Base-by-base conservation (phyloP, 2,113 vertebrate genomes). In the Symphodus melops region DNA sequence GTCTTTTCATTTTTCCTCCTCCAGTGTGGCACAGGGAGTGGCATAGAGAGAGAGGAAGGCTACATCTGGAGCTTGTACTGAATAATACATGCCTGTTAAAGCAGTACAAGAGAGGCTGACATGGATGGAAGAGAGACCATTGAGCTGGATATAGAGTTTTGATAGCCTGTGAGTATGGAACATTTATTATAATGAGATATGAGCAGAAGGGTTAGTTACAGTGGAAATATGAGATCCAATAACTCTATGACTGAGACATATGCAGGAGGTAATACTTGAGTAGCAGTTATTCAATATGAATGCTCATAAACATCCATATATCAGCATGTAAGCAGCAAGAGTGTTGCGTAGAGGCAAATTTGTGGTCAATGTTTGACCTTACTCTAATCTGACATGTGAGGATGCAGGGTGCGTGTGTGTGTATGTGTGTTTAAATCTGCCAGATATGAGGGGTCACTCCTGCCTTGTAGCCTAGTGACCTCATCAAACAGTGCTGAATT, bases 401-500 rank as follows among this genome's bases (percentile, higher is more conserved):
- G 39, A 58, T 59, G n/a, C 53, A 37, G 55, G 39, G 42, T 12
- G 28, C 52, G 36, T 2, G 41, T 57, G 51, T 75, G 68, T 58
- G 11, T 60, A 56, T 42, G 56, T 52, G 41, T 41, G 78, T 77
- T 60, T n/a, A 63, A n/a, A 69, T 84, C 49, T 79, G 63, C 56
- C 70, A 41, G 62, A 76, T 55, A 41, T 11, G 7, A 72, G 53
- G 77, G 84, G 87, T 91, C 84, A 85, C 48, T 68, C 13, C 36
- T 68, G 66, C 83, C 85, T 73, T 20, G 48, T 76, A 59, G 82
- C 77, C 77, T 7, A 4, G 28, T 84, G 80, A 85, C 87, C 86
- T 79, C 85, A 84, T 91, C 88, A 76, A 56, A 82, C 78, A 81
- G 11, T 25, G 54, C 12, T 82, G 89, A 78, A 90, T 91, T 86